These are phyloP conservation scores for Anodontia alba DNA, from an alignment of 2,888 invertebrate genomes.

Conservation along the genomic window DNA sequence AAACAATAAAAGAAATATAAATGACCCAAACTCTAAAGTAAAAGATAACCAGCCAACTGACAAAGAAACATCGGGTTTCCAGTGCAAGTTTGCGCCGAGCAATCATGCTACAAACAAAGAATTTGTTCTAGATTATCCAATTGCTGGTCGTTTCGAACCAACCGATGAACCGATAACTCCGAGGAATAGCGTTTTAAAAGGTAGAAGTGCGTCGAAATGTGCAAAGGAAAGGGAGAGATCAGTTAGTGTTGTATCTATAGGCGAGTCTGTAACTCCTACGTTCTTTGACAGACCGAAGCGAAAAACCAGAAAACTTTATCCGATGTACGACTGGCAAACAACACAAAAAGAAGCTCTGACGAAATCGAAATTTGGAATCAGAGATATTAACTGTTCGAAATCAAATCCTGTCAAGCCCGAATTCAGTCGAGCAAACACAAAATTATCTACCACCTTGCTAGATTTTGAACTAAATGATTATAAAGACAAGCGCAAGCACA, in stretches of 20 bases:
- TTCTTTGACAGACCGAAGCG: conserved; percentile 36
- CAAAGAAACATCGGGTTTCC: not conserved
- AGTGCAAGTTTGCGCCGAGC: not conserved
- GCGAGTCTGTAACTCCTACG: conserved; percentile 42
- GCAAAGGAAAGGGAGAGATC: conserved; percentile 21
- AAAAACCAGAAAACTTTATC: conserved; percentile 51
- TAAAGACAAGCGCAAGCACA: conserved; percentile 12
- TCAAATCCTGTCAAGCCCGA: not conserved
- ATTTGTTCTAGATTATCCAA: not conserved
- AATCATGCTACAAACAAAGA: not conserved
- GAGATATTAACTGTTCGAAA: not conserved
- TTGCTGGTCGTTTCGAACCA: not conserved
- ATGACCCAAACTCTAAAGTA: not conserved
- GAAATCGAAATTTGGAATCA: conserved; percentile 35
- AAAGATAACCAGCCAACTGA: not conserved
- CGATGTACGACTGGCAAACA: conserved; percentile 53
- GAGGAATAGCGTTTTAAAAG: not conserved
- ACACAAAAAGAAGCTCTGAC: conserved; percentile 37
- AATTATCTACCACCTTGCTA: not conserved
- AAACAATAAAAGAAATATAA: not conserved
- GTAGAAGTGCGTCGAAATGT: not conserved
- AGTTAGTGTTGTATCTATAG: conserved; percentile 57
- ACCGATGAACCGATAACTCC: not conserved
- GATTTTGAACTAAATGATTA: conserved; percentile 12
- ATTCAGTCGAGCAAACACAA: not conserved